Percentiles rank a stretch among this genome's conserved stretches.
phyloP scores from a whole-genome alignment of 1,140 invertebrate species.

The Planococcus citri region DNA sequence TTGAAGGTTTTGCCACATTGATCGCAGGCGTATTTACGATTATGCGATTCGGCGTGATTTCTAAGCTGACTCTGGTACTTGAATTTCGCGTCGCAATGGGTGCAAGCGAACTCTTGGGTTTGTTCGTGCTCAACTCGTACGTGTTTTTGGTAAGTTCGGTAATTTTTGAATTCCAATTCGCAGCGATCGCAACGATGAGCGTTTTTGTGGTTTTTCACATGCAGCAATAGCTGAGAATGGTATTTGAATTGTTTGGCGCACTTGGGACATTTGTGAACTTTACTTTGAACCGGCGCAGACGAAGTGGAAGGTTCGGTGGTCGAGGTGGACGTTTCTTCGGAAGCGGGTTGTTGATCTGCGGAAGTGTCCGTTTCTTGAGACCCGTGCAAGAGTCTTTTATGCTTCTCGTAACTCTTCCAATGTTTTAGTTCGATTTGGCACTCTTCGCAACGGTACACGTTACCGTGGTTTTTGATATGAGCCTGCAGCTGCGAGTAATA shows the following conservation, averaged over 20 bases:
- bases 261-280: background rate
- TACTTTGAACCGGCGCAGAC: background rate
- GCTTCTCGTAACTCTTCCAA: background rate
- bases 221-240: background rate
- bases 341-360: too few relatives aligned
- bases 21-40: background rate
- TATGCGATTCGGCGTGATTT: background rate
- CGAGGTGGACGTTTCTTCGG: too few relatives aligned
- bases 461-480: background rate
- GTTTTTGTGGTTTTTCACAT: background rate
- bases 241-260: background rate
- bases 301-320: background rate
- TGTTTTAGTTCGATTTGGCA: background rate
- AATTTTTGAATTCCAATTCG: background rate
- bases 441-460: background rate
- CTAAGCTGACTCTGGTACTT: background rate
- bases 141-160: background rate
- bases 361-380: too few relatives aligned
- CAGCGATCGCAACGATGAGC: background rate
- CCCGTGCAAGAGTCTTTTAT: background rate
- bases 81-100: background rate
- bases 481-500: background rate
- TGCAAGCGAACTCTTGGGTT: background rate
- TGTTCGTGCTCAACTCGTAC: background rate
- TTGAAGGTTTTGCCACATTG: background rate